Evolutionary conservation across 1,140 invertebrate genomes (phyloP), one percentile per base, ranked within the genome.

Genomic region (Apocrypta bakeri): DNA sequence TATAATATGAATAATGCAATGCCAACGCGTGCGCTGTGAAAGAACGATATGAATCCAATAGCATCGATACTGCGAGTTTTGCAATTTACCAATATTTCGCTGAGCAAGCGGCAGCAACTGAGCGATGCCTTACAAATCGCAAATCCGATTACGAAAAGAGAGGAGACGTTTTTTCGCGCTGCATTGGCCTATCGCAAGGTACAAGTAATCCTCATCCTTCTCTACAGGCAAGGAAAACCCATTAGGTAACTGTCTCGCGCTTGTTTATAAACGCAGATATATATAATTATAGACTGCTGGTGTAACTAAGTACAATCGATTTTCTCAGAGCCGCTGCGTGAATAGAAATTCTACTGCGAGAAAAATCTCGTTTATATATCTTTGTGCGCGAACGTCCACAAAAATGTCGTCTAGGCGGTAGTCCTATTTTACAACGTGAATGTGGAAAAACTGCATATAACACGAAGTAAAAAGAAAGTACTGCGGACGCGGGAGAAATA

Each of bases 221-320:
- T 29, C 42, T 76, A 27, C 33, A 24, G 27, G 68, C n/a, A 14
- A 14, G n/a, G 27, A 81, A 61, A 76, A 40, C 14, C 37, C 29
- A 81, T 81, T 81, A 75, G 63, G 40, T 81, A 81, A 81, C 63
- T 48, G 72, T 42, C 40, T 42, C 21, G n/a, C 14, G 68, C 21
- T 31, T 21, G 7, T 31, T 29, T 68, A 68, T 68, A 68, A 68
- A 25, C 64, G 14, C 25, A 3, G 25, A 68, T 29, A 17, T 68
- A 68, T 29, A 27, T 29, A 68, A 68, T 68, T 29, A 68, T 9
- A 9, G 11, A n/a, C 37, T 42, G 37, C 37, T 11, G 71, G 27
- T 17, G 4, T 17, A 24, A 21, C 69, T n/a, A 75, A 69, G 37
- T 69, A 75, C 72, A 81, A 82, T 77, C 61, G 72, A 71, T 82